Evolutionary conservation across 2,113 vertebrate species (phyloP).

Genomic region (Ailurus styani): DNA sequence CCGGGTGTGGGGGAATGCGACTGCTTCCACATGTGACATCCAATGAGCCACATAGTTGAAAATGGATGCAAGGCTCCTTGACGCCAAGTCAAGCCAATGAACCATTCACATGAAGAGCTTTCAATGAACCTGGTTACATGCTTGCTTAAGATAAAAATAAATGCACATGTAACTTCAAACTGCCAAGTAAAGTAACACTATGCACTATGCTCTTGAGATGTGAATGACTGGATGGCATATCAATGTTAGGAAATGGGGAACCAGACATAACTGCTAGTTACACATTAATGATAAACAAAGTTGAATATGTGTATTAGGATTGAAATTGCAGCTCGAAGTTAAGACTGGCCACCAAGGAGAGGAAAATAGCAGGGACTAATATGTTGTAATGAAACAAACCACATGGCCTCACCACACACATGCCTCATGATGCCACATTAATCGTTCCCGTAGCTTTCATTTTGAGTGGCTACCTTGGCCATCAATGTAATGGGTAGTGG

Average conservation of each 20-base stretch:
- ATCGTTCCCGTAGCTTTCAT: neutral
- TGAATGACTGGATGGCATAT: constrained; percentile 57
- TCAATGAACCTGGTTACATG: neutral
- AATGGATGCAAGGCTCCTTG: neutral
- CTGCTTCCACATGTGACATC: neutral
- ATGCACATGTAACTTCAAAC: constrained; percentile 11
- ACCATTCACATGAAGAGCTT: neutral
- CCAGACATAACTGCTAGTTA: constrained; percentile 53
- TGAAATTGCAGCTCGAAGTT: neutral
- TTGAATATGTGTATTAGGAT: neutral
- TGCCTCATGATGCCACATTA: neutral
- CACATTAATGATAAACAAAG: constrained; percentile 47
- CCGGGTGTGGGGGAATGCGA: neutral
- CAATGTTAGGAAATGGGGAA: constrained; percentile 40
- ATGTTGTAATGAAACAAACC: constrained; percentile 16
- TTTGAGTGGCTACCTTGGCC: neutral
- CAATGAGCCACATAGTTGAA: neutral
- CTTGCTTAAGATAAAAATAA: neutral
- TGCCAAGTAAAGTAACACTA: constrained; percentile 51
- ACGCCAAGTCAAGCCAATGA: neutral
- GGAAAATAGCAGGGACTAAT: constrained; percentile 40
- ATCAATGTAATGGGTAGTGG: constrained; percentile 2
- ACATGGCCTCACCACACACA: neutral
- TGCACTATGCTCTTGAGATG: constrained; percentile 15
- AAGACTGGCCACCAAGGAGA: neutral